Evolutionary conservation across 2,797 vertebrate species (phyloP), one percentile per base, ranked within the genome.

Genomic region (Coluber constrictor): DNA sequence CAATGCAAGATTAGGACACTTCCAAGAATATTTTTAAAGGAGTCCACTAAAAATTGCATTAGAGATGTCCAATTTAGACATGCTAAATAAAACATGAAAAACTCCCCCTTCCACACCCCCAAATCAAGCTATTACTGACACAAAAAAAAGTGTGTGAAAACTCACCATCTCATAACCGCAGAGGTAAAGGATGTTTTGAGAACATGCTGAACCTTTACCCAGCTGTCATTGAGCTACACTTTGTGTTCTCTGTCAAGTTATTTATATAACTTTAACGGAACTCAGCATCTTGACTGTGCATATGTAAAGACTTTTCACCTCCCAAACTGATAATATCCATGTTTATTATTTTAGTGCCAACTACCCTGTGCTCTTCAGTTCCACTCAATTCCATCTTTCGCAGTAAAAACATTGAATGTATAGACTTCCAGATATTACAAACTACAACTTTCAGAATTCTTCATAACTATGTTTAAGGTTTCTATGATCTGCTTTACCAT

Each of bases 171-270:
- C 96, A 70, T 54, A 32, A 74, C 61, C 92, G n/a, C 93, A 92
- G 79, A 96, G 94, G 92, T 20, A 95, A 96, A 97, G 96, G 97
- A 97, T 97, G 97, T 97, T 97, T 94, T 96, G 93, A 96, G 96
- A 66, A 96, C 96, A 95, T 20, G 1, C 25, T 1, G 94, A 97
- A 96, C 96, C 93, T 96, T 95, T 92, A 51, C 92, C 91, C 95
- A 94, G 90, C 90, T 96, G 94, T 93, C 95, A 96, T 93, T 92
- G 96, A 96, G 94, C 88, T 95, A 29, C 93, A 96, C 93, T 51
- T 57, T 79, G 59, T 13, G 61, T 93, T 97, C 91, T 54, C 86
- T 94, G 87, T 93, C 74, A 91, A 15, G 61, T 87, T 93, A 90
- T 96, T 96, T 95, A 95, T 94, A 93, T 92, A 94, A 86, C 94